Evolutionary conservation across 2,113 vertebrate species (phyloP).

Genomic region (Maylandia zebra): DNA sequence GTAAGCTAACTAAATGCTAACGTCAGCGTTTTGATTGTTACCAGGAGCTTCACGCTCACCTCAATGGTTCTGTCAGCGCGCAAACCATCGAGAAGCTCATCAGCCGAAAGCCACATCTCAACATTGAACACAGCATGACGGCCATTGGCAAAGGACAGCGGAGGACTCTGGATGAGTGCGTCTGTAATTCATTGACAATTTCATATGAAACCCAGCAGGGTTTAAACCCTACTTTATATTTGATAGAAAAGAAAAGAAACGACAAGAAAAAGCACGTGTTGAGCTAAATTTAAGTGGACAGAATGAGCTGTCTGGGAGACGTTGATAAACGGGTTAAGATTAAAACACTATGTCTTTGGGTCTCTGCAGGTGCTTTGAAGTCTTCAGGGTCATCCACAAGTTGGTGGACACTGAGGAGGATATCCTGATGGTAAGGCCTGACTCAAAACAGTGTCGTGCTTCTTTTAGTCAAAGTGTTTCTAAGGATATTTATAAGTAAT

Average conservation of each 20-base stretch:
- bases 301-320: not conserved
- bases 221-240: not conserved
- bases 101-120: constrained; percentile 79
- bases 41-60: constrained; percentile 95
- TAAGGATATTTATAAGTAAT: not conserved
- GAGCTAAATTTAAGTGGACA: not conserved
- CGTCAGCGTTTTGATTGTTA: not conserved
- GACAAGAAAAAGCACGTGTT: not conserved
- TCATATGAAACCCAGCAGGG: not conserved
- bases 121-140: constrained; percentile 81
- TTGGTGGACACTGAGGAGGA: constrained; percentile 87
- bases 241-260: not conserved
- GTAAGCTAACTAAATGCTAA: constrained; percentile 7
- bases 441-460: not conserved
- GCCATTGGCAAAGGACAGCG: constrained; percentile 83
- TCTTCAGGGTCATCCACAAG: constrained; percentile 91
- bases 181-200: not conserved
- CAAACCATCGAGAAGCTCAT: constrained; percentile 86
- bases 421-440: constrained; percentile 80
- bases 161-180: constrained; percentile 87
- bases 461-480: not conserved
- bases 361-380: constrained; percentile 84
- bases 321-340: not conserved
- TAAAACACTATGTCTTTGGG: not conserved
- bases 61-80: constrained; percentile 90